Base-by-base conservation (phyloP, 1,140 invertebrate species). In the Drosophila chauvacae region DNA sequence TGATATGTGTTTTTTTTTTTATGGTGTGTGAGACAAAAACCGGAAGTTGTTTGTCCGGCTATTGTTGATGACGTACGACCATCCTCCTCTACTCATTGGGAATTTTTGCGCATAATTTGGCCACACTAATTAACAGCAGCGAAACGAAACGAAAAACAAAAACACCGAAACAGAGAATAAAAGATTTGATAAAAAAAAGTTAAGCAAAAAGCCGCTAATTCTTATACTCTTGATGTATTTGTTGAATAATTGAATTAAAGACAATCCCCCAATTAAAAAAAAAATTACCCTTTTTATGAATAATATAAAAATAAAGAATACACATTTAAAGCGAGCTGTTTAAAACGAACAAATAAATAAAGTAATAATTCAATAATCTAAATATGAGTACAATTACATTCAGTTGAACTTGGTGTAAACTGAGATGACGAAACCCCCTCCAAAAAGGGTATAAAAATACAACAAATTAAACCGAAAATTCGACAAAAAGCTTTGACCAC, bases 11-110 rank as follows among this genome's bases (percentile, higher is more conserved):
- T 48, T 70, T 42, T 74, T 61, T 74, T 61, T 14, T 55, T 37
- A 44, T 55, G 26, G 44, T 37, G 33, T 35, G 42, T 68, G 44
- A 30, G 60, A 30, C 57, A 33, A 72, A 81, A 88, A 88, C 84
- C 85, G 85, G 85, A 90, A 90, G 90, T 90, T 90, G 85, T 90
- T 90, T 90, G 79, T 90, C 69, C 77, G 80, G 77, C 83, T 90
- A 88, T 84, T 90, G 75, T 88, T 78, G 78, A 87, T 87, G 84
- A 88, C 85, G 84, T 88, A 88, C 81, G 65, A 47, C 66, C 33
- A 30, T 51, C 39, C 26, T 37, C 18, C 20, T 28, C 50, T 13
- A 45, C 61, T 72, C 28, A 77, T 77, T 80, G 71, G 80, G 72
- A 74, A 74, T 80, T 72, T 56, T 84, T 78, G 62, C 77, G 80